These are phyloP conservation scores for Aeoliscus strigatus DNA, from an alignment of 2,797 vertebrate genomes.

Conservation along the genomic window DNA sequence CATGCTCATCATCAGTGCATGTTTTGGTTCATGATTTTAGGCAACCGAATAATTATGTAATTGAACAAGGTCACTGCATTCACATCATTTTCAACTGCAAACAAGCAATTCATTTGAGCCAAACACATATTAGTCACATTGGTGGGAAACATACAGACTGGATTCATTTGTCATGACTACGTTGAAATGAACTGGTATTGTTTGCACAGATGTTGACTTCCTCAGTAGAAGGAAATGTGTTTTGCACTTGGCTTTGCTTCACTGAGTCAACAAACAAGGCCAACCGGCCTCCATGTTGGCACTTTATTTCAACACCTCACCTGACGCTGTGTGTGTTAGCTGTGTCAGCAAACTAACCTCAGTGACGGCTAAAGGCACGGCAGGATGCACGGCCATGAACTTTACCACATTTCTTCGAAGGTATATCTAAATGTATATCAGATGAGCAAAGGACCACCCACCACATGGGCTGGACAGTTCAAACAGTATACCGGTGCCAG, in stretches of 20 bases:
- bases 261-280: slow-evolving; percentile 56
- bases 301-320: slow-evolving; percentile 60
- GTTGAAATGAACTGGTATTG: slow-evolving; percentile 29
- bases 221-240: slow-evolving; percentile 39
- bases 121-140: slow-evolving; percentile 8
- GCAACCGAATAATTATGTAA: neutral
- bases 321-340: slow-evolving; percentile 35
- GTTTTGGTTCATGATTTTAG: no score
- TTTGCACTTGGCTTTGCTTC: slow-evolving; percentile 46
- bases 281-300: slow-evolving; percentile 26
- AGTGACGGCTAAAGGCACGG: slow-evolving; percentile 46
- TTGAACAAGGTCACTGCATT: no score
- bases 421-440: slow-evolving; percentile 36
- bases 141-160: slow-evolving; percentile 31
- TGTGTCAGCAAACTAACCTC: slow-evolving; percentile 49
- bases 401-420: slow-evolving; percentile 46
- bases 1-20: no score
- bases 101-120: slow-evolving; percentile 1
- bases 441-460: slow-evolving; percentile 65
- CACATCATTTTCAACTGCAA: neutral
- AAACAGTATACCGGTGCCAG: slow-evolving; percentile 58
- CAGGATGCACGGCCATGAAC: slow-evolving; percentile 54
- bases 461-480: slow-evolving; percentile 44
- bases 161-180: slow-evolving; percentile 37
- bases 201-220: slow-evolving; percentile 58